Base-by-base conservation (phyloP, 2,797 vertebrate species). In the Enteromius argenteus region DNA sequence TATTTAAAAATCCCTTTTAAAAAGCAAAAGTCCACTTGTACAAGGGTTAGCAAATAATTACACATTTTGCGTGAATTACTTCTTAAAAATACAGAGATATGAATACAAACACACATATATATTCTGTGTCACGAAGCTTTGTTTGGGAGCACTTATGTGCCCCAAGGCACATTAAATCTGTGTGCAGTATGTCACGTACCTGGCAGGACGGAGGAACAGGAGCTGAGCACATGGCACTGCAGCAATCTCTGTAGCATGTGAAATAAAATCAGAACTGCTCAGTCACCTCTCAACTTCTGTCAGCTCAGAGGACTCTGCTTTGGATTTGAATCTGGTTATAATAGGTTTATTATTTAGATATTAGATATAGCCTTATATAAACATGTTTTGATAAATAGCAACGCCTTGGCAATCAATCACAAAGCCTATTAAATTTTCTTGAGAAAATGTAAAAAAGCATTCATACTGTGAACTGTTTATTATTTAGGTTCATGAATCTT, bases 261-360 rank as follows among this genome's bases (percentile, higher is more conserved):
- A 27, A 27, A 75, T 78, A 64, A 84, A 77, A 86, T 39, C 19
- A 23, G 56, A 64, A 58, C 46, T 32, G 73, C 44, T 32, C n/a
- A 13, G 49, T 78, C 77, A 71, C 56, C 8, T 2, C 14, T 64
- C 30, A 15, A 23, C 39, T 23, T 27, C 23, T 39, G 64, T 35
- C 14, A 64, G 13, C 23, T 32, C 42, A 71, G 7, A 82, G 23
- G 62, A 72, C 7, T 53, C 23, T 5, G 56, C 10, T 27, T 27
- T 60, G 58, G 58, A 60, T 5, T 14, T 60, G 13, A 5, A 15
- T 30, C 1, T 30, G 13, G 27, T 60, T 60, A 5, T 60, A 60
- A 60, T 14, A 6, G 11, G 23, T 27, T 2, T 13, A 23, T 27
- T 27, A 27, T 60, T 27, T 10, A 27, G 23, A 23, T 13, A 60